These are phyloP conservation scores for Papilio demoleus DNA, from an alignment of 2,888 invertebrate species.

Conservation along the genomic window DNA sequence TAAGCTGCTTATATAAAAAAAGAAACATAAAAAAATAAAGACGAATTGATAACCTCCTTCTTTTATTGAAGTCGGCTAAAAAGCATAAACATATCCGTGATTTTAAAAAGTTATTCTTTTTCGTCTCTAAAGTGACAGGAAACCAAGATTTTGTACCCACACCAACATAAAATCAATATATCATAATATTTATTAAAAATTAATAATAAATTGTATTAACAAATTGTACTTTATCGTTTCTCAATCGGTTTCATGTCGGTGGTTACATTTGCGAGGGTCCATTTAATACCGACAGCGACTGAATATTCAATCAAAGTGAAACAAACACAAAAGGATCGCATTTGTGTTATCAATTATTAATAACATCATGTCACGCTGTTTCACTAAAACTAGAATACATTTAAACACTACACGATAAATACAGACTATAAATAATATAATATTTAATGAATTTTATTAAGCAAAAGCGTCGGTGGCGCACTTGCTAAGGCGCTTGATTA, in stretches of 20 bases:
- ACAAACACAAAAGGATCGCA: constrained; percentile 7
- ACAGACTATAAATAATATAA: not conserved
- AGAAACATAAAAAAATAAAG: too few relatives aligned
- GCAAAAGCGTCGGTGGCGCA: too few relatives aligned
- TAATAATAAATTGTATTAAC: not conserved
- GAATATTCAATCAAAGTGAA: constrained; percentile 28
- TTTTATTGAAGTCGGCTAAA: too few relatives aligned
- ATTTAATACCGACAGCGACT: constrained; percentile 14
- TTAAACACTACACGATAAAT: not conserved
- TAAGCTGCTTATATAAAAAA: too few relatives aligned
- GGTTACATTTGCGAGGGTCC: constrained; percentile 11
- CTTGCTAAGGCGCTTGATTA: too few relatives aligned
- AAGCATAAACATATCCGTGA: too few relatives aligned
- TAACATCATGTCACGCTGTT: not conserved
- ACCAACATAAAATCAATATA: too few relatives aligned
- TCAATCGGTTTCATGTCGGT: not conserved
- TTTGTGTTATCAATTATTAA: constrained; percentile 18
- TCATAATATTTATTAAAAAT: too few relatives aligned
- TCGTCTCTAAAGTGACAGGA: too few relatives aligned
- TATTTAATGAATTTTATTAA: not conserved
- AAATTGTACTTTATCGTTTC: not conserved
- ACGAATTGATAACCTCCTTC: too few relatives aligned
- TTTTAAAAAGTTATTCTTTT: too few relatives aligned
- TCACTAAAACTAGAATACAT: not conserved
- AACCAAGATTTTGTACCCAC: too few relatives aligned